Conservation (phyloP, 2,797 vertebrate species). For the Cetoscarus ocellatus region DNA sequence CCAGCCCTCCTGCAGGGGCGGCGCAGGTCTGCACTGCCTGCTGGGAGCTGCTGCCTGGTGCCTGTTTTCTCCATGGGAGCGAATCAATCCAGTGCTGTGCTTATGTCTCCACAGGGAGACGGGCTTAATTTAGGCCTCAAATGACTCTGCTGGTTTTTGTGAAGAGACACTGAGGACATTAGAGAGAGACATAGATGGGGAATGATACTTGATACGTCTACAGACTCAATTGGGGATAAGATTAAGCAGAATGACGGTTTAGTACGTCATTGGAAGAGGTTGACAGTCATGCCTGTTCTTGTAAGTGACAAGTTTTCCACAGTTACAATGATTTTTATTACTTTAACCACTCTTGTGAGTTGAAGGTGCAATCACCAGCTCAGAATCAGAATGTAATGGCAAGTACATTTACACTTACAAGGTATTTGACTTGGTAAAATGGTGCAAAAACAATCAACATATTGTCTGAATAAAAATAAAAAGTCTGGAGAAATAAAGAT, state of each 20-base stretch:
- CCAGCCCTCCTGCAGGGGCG: slow-evolving; percentile 41
- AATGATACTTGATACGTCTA: not conserved
- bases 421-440: too few relatives aligned
- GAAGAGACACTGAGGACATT: not conserved
- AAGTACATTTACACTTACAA: too few relatives aligned
- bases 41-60: slow-evolving; percentile 42
- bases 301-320: too few relatives aligned
- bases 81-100: slow-evolving; percentile 47
- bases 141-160: not conserved
- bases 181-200: not conserved
- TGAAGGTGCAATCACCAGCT: too few relatives aligned
- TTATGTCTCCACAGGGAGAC: slow-evolving; percentile 21
- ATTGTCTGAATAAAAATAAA: too few relatives aligned
- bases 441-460: too few relatives aligned
- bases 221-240: not conserved
- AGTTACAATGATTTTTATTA: too few relatives aligned
- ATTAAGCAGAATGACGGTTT: not conserved
- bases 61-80: slow-evolving; percentile 39
- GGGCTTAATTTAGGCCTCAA: slow-evolving; percentile 2
- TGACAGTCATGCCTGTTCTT: not conserved
- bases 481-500: too few relatives aligned
- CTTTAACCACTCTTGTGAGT: too few relatives aligned
- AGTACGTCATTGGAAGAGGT: not conserved
- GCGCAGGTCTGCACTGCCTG: slow-evolving; percentile 19
- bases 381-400: too few relatives aligned